These are phyloP conservation scores for Brachirus orientalis DNA, from an alignment of 2,113 vertebrate species.

Conservation along the genomic window DNA sequence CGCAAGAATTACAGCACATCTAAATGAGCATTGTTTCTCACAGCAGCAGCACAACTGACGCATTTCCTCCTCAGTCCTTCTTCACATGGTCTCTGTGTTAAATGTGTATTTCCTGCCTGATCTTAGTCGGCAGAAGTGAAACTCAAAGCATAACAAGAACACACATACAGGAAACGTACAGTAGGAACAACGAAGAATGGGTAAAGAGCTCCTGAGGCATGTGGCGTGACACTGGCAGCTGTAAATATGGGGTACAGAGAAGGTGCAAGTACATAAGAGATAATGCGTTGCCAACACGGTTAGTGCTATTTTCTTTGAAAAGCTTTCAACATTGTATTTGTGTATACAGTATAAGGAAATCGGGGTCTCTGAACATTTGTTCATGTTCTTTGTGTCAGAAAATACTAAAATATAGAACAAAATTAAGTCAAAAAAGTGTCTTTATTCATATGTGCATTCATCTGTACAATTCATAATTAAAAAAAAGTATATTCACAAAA, in stretches of 20 bases:
- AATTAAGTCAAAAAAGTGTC: slow-evolving; percentile 13
- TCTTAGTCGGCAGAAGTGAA: slow-evolving; percentile 56
- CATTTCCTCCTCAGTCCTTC: slow-evolving; percentile 61
- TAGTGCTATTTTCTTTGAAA: slow-evolving; percentile 23
- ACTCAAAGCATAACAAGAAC: slow-evolving; percentile 50
- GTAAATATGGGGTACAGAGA: slow-evolving; percentile 22
- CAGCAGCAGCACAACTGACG: slow-evolving; percentile 28
- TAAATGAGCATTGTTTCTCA: slow-evolving; percentile 51
- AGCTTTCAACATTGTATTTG: slow-evolving; percentile 7
- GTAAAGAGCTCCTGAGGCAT: slow-evolving; percentile 13
- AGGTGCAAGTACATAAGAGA: slow-evolving; percentile 5
- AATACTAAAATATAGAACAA: neutral
- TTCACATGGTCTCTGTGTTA: slow-evolving; percentile 28
- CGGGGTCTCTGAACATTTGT: neutral
- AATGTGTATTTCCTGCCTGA: slow-evolving; percentile 70
- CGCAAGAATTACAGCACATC: slow-evolving; percentile 31
- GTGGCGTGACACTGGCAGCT: slow-evolving; percentile 20
- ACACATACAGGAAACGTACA: slow-evolving; percentile 57
- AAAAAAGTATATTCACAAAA: slow-evolving; percentile 61
- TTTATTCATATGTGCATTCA: slow-evolving; percentile 67
- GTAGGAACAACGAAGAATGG: slow-evolving; percentile 39
- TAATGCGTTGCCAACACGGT: slow-evolving; percentile 34
- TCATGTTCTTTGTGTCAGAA: neutral
- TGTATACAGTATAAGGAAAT: slow-evolving; percentile 10
- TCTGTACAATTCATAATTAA: slow-evolving; percentile 54